Base-by-base conservation (phyloP, 2,797 vertebrate species). In the Poecilia wingei region DNA sequence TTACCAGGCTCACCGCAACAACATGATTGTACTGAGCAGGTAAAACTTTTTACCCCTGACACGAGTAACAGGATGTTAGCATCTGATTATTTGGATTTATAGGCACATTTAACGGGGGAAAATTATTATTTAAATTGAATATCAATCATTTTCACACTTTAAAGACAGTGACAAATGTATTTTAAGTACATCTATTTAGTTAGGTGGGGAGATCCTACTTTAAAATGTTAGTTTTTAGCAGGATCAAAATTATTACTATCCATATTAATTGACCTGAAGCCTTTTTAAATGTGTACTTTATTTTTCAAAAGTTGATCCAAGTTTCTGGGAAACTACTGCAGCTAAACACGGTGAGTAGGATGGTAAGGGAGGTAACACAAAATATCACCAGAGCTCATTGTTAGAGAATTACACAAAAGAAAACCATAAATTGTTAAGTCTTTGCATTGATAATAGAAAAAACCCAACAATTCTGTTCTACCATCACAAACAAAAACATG, bases 1-100 rank as follows among this genome's bases (percentile, higher is more conserved):
- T 64, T 39, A 77, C 75, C 8, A 72, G 45, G 41, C 53, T 64
- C 31, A 75, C 75, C 12, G 61, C 61, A 43, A 49, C 79, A 81
- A 22, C 55, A 10, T 73, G 73, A 22, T 33, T 18, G 70, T 47
- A 55, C 36, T 28, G 55, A 74, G 31, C 47, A 61, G 28, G n/a
- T 39, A 45, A 66, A 16, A 74, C 47, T 20, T 80, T 31, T 74
- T 72, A 64, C 49, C 10, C 64, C 57, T 39, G 16, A 76, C n/a
- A 49, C 33, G 14, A 18, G 3, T n/a, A 20, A 49, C 16, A 72
- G 8, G 28, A 41, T 22, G 25, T 43, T 45, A 12, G 16, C 57
- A 47, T 47, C 49, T 33, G 16, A 28, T 13, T 20, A 49, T 36
- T 64, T 8, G 22, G 31, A 64, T 43, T 46, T 8, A 57, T 31